A percentile compares a stretch with the other conserved stretches of the same genome.
phyloP scores from a whole-genome alignment of 1,140 invertebrate species.

The Nymphalis io region DNA sequence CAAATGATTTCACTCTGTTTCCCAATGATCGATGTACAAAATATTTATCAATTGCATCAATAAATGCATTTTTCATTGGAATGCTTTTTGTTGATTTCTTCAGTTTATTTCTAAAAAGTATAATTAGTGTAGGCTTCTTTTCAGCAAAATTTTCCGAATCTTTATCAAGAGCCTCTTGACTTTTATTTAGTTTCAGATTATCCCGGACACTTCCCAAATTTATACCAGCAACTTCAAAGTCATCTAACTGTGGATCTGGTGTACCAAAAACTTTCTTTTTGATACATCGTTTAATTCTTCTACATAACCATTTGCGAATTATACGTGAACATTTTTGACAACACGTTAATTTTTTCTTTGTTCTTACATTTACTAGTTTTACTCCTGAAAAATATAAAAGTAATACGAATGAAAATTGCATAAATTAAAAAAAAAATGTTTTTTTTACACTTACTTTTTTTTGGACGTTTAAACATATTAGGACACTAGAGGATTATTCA shows the following conservation, averaged over 20 bases:
- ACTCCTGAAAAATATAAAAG: slow-evolving; percentile 1
- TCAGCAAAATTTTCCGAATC: slow-evolving; percentile 8
- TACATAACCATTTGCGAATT: slow-evolving; percentile 41
- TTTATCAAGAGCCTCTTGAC: slow-evolving; percentile 12
- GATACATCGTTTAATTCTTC: slow-evolving; percentile 40
- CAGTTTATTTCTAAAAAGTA: slow-evolving; percentile 34
- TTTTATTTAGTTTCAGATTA: slow-evolving; percentile 36
- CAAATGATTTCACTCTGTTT: slow-evolving; percentile 27
- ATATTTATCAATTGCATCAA: slow-evolving; percentile 24
- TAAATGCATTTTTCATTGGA: slow-evolving; percentile 33
- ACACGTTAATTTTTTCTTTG: slow-evolving; percentile 39
- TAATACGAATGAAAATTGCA: not conserved
- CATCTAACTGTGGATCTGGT: slow-evolving; percentile 33
- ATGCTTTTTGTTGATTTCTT: slow-evolving; percentile 36
- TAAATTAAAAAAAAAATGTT: too few relatives aligned
- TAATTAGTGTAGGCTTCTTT: slow-evolving; percentile 33
- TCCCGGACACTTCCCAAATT: slow-evolving; percentile 40
- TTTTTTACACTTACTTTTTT: too few relatives aligned
- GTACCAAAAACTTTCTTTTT: slow-evolving; percentile 42
- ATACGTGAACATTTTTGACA: slow-evolving; percentile 39
- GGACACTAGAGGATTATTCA: too few relatives aligned
- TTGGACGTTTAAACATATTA: too few relatives aligned
- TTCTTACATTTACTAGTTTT: slow-evolving; percentile 24
- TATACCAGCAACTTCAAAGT: slow-evolving; percentile 41
- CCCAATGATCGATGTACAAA: slow-evolving; percentile 25